Percentiles rank a stretch among this genome's conserved stretches.
These are phyloP conservation scores for Salarias fasciatus DNA, from an alignment of 2,797 vertebrate species.

Conservation along the genomic window DNA sequence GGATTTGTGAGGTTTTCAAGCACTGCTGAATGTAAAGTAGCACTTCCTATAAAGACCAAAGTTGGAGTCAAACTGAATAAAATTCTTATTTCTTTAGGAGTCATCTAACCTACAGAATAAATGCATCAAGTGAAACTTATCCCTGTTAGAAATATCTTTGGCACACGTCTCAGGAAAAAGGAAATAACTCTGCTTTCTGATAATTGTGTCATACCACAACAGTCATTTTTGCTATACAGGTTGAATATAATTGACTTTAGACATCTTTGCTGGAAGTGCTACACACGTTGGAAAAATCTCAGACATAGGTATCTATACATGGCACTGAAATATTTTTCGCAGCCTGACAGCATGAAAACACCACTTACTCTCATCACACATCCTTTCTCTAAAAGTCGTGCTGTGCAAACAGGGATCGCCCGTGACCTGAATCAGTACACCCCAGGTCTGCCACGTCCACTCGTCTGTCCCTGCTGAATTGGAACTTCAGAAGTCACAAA, in stretches of 20 bases:
- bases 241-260: not conserved
- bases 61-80: constrained; percentile 10
- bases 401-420: constrained; percentile 28
- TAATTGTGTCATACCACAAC: too few relatives aligned
- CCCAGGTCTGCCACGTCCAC: constrained; percentile 20
- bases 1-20: not conserved
- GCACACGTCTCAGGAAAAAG: not conserved
- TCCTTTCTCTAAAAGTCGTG: constrained; percentile 27
- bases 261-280: not conserved
- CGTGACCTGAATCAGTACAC: constrained; percentile 27
- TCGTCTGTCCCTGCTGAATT: constrained; percentile 6
- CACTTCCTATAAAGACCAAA: constrained; percentile 12
- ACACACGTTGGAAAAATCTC: too few relatives aligned
- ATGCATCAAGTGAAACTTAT: too few relatives aligned
- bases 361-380: not conserved
- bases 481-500: constrained; percentile 19
- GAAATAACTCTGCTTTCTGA: not conserved
- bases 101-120: constrained; percentile 21
- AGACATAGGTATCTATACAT: too few relatives aligned
- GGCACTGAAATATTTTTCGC: not conserved
- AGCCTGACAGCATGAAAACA: not conserved
- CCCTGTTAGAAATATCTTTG: too few relatives aligned
- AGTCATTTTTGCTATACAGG: too few relatives aligned
- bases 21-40: not conserved
- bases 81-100: constrained; percentile 21